phyloP scores from a whole-genome alignment of 1,140 invertebrate genomes.

The Aricia agestis region DNA sequence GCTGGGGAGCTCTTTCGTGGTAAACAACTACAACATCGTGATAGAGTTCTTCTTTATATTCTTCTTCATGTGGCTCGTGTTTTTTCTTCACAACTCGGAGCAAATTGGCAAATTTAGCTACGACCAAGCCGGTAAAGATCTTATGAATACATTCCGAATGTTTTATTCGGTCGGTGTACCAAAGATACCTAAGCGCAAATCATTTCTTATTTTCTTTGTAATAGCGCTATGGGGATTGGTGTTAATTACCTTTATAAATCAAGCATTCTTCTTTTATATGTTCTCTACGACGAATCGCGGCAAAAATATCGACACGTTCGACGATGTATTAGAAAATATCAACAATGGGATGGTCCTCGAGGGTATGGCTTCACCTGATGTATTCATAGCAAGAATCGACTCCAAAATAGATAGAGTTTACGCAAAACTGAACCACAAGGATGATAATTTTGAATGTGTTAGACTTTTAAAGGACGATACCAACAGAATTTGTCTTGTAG shows the following conservation, averaged over 20 bases:
- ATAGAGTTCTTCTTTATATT: conserved; percentile 47
- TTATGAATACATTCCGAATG: conserved; percentile 52
- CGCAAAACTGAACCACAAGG: conserved; percentile 44
- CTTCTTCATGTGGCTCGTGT: conserved; percentile 55
- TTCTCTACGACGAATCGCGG: conserved; percentile 60
- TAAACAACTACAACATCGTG: conserved; percentile 36
- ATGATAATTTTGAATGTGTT: conserved; percentile 45
- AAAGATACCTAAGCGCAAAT: conserved; percentile 42
- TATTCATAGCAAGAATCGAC: conserved; percentile 52
- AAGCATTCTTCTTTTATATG: conserved; percentile 66
- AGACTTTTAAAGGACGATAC: conserved; percentile 50
- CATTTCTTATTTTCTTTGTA: conserved; percentile 53
- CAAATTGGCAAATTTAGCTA: conserved; percentile 38
- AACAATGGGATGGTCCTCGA: conserved; percentile 43
- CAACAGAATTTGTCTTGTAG: conserved; percentile 60
- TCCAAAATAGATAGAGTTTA: conserved; percentile 54
- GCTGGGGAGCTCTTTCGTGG: conserved; percentile 47
- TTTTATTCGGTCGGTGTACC: conserved; percentile 47
- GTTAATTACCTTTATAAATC: conserved; percentile 56
- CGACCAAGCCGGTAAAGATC: conserved; percentile 60
- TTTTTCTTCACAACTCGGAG: conserved; percentile 46
- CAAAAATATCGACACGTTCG: conserved; percentile 63
- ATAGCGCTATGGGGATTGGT: conserved; percentile 61
- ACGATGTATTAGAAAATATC: conserved; percentile 58
- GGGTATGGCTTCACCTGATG: conserved; percentile 65